Evolutionary conservation across 2,888 invertebrate species (phyloP).

Genomic region (Myopa tessellatipennis): DNA sequence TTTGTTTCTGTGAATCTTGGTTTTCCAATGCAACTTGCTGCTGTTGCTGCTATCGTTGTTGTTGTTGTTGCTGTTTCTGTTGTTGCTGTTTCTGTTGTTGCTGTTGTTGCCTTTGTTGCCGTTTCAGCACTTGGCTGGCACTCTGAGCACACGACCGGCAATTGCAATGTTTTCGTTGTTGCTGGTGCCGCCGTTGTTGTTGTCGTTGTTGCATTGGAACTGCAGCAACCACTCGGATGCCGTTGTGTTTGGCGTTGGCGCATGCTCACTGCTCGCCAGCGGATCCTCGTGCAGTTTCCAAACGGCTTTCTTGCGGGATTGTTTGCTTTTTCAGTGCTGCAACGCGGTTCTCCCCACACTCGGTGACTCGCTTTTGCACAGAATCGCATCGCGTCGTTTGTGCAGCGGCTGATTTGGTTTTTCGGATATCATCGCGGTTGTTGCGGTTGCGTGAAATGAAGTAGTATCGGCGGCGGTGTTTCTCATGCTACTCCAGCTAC

Average conservation of each 20-base stretch:
- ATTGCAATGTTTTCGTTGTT: slow-evolving; percentile 52
- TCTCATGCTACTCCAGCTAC: no score
- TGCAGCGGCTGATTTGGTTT: neutral
- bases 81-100: slow-evolving; percentile 41
- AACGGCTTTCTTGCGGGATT: slow-evolving; percentile 69
- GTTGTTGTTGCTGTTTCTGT: slow-evolving; percentile 26
- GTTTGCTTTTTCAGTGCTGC: slow-evolving; percentile 61
- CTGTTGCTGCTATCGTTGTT: slow-evolving; percentile 5
- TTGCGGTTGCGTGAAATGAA: neutral
- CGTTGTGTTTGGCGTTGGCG: slow-evolving; percentile 43
- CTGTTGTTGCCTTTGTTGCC: slow-evolving; percentile 40
- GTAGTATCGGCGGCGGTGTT: no score
- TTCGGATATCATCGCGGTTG: neutral
- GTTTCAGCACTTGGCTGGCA: slow-evolving; percentile 32
- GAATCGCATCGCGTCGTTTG: slow-evolving; percentile 34
- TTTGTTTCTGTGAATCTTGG: slow-evolving; percentile 45
- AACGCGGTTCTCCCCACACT: slow-evolving; percentile 52
- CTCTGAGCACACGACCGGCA: slow-evolving; percentile 49
- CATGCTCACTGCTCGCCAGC: slow-evolving; percentile 54
- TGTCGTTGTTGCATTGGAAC: slow-evolving; percentile 35
- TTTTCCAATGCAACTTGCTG: slow-evolving; percentile 47
- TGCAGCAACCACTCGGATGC: slow-evolving; percentile 41
- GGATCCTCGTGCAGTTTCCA: slow-evolving; percentile 68
- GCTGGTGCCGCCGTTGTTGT: slow-evolving; percentile 42
- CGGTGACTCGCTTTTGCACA: slow-evolving; percentile 47